Evolutionary conservation across 2,888 invertebrate genomes (phyloP).

Genomic region (Campoplex capitator): DNA sequence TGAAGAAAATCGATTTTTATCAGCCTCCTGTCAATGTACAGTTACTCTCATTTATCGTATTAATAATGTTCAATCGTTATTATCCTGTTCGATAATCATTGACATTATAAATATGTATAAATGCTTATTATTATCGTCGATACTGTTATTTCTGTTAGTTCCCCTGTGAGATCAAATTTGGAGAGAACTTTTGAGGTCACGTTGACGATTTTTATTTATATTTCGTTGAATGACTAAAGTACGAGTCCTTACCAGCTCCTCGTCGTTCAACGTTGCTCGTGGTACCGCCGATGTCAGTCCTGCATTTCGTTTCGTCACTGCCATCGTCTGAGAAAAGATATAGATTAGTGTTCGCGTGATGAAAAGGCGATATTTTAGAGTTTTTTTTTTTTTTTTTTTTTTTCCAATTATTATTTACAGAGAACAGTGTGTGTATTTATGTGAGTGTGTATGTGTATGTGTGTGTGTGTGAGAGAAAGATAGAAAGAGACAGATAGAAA

Average conservation of each 20-base stretch:
- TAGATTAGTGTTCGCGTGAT: constrained; percentile 72
- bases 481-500: constrained; percentile 43
- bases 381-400: not conserved
- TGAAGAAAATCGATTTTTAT: constrained; percentile 30
- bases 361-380: constrained; percentile 55
- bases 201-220: constrained; percentile 13
- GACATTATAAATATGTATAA: constrained; percentile 11
- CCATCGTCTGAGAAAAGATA: constrained; percentile 94
- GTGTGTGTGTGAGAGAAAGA: constrained; percentile 54
- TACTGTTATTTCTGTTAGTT: constrained; percentile 25
- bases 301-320: constrained; percentile 98
- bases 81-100: not conserved
- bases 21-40: constrained; percentile 19
- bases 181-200: constrained; percentile 30
- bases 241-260: constrained; percentile 95
- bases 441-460: constrained; percentile 20
- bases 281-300: constrained; percentile 99
- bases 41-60: not conserved
- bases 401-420: constrained; percentile 65
- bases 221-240: constrained; percentile 56
- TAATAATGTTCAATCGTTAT: constrained; percentile 16
- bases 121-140: not conserved
- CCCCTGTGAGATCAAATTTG: constrained; percentile 42
- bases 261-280: constrained; percentile 98
- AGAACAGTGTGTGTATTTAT: constrained; percentile 39